These are phyloP conservation scores for Columba livia DNA, from an alignment of 2,113 vertebrate species.

Conservation along the genomic window DNA sequence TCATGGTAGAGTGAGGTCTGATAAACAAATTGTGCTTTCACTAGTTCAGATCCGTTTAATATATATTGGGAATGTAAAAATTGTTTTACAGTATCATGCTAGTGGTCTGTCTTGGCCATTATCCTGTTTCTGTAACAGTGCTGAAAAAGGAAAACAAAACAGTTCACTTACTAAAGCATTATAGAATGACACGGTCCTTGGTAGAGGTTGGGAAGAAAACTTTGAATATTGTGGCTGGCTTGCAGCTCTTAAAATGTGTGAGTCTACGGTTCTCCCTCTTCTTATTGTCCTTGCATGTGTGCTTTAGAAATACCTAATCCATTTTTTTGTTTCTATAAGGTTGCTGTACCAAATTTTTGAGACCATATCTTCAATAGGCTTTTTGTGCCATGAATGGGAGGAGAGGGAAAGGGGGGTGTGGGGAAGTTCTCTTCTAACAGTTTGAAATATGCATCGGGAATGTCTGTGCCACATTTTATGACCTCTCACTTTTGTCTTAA, in stretches of 20 bases:
- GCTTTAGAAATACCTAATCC: not conserved
- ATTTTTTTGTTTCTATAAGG: not conserved
- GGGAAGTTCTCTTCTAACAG: not conserved
- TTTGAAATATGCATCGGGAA: not conserved
- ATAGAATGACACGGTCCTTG: not conserved
- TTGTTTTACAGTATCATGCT: not conserved
- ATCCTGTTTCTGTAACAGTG: not conserved
- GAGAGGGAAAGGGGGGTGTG: not conserved
- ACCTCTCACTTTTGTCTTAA: not conserved
- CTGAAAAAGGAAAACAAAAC: conserved; percentile 14
- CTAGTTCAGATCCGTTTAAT: not conserved
- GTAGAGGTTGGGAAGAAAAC: not conserved
- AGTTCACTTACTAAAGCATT: not conserved
- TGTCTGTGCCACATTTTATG: not conserved
- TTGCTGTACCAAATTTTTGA: not conserved
- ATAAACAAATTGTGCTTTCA: conserved; percentile 36
- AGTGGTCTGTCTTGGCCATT: not conserved
- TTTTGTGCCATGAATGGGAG: not conserved
- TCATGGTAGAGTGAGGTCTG: conserved; percentile 2
- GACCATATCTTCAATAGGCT: accelerated
- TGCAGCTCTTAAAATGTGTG: not conserved
- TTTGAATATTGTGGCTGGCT: not conserved
- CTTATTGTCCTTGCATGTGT: not conserved
- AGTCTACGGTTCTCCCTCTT: not conserved
- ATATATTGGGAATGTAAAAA: not conserved